Evolutionary conservation across 2,113 vertebrate genomes (phyloP).

Genomic region (Coturnix japonica): DNA sequence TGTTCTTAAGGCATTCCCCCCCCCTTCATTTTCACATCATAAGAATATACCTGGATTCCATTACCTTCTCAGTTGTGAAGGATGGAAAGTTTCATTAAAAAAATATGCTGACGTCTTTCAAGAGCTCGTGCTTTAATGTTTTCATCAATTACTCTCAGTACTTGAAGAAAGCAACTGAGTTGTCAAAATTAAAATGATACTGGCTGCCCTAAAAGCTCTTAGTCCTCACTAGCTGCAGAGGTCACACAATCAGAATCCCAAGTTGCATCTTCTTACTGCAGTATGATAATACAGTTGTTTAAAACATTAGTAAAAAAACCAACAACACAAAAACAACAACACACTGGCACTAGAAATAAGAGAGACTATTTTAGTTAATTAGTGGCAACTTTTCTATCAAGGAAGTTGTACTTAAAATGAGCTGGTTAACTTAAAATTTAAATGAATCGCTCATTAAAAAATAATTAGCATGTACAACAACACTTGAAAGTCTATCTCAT

Average conservation of each 20-base stretch:
- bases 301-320: background rate
- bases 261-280: background rate
- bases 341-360: background rate
- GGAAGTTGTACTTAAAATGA: constrained; percentile 56
- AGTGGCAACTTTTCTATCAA: constrained; percentile 36
- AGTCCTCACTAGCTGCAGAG: background rate
- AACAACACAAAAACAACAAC: background rate
- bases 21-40: background rate
- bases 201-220: background rate
- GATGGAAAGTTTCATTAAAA: background rate
- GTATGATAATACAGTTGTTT: background rate
- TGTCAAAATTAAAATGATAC: background rate
- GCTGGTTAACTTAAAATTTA: constrained; percentile 61
- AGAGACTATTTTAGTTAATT: constrained; percentile 25
- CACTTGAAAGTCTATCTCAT: constrained; percentile 70
- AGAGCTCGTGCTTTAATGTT: background rate
- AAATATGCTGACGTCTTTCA: background rate
- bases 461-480: constrained; percentile 75
- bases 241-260: background rate
- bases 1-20: background rate
- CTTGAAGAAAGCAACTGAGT: background rate
- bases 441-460: constrained; percentile 70
- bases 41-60: background rate
- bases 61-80: background rate
- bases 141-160: background rate